phyloP scores from a whole-genome alignment of 2,797 vertebrate genomes.

The Anomalospiza imberbis region DNA sequence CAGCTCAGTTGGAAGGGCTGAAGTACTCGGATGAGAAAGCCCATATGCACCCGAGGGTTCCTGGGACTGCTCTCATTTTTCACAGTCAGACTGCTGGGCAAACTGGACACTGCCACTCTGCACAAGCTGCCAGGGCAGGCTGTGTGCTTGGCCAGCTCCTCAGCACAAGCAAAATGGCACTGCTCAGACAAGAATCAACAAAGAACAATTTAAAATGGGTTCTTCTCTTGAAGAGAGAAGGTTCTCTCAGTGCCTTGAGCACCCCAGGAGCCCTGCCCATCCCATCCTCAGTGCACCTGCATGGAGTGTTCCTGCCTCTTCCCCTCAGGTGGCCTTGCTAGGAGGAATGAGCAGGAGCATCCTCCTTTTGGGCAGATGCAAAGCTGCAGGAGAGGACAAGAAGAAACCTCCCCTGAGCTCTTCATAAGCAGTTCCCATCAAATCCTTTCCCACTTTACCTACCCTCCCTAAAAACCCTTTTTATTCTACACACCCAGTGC shows the following conservation, averaged over 20 bases:
- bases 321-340: background rate
- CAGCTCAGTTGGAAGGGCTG: constrained; percentile 5
- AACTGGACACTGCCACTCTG: background rate
- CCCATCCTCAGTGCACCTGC: accelerated
- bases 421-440: background rate
- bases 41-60: background rate
- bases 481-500: background rate
- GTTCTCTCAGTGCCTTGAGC: background rate
- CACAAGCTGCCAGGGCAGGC: background rate
- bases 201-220: background rate
- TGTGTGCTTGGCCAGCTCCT: background rate
- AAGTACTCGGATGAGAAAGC: background rate
- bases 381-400: background rate
- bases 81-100: background rate
- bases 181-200: background rate
- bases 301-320: accelerated
- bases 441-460: background rate
- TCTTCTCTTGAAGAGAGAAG: background rate
- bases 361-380: background rate
- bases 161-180: background rate
- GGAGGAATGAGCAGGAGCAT: background rate
- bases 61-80: background rate
- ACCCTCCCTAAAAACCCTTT: background rate
- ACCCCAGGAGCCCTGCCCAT: background rate
- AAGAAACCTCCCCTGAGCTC: background rate